Evolutionary conservation across 2,113 vertebrate species (phyloP), one percentile per base, ranked within the genome.

Genomic region (Alectura lathami): DNA sequence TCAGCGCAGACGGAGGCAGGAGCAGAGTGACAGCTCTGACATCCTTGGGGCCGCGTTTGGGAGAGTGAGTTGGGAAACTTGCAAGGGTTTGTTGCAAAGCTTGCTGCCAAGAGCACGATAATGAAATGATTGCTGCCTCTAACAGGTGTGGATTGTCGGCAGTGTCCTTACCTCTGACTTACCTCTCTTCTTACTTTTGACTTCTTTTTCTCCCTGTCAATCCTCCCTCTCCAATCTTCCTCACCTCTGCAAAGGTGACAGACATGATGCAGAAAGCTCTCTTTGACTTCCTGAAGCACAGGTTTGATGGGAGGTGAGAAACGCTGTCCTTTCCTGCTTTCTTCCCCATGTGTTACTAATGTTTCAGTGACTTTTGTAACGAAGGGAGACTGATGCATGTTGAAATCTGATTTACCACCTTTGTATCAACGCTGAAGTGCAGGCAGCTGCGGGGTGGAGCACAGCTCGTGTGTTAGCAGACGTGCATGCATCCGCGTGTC

Each of bases 201-300:
- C 94, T 97, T 97, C 96, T 97, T 36, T 96, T 86, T 96, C 90
- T 93, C 75, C 90, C 95, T 97, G 77, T 80, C 13, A 90, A 53
- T 92, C 83, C 92, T 95, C 83, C 93, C 97, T 91, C 91, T 93
- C 96, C 94, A 80, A 92, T 95, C 91, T 96, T 72, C 89, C 90
- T 96, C 96, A 95, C 96, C 96, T 96, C 86, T 98, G 91, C 47
- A 66, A 97, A 99, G 99, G 99, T 99, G 98, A 99, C 99, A 94
- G 99, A 99, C 97, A 99, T 99, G 99, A 99, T 99, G 99, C 99
- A 99, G 98, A 99, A 99, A 98, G 99, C 99, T 54, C 98, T 99
- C 95, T 99, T 99, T 98, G 99, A 99, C 98, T 99, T 99, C 98
- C 98, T 99, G 97, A 99, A 99, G 98, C 99, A 99, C 98, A 98